Evolutionary conservation across 2,797 vertebrate species (phyloP), one percentile per base, ranked within the genome.

Genomic region (Gymnothorax javanicus): DNA sequence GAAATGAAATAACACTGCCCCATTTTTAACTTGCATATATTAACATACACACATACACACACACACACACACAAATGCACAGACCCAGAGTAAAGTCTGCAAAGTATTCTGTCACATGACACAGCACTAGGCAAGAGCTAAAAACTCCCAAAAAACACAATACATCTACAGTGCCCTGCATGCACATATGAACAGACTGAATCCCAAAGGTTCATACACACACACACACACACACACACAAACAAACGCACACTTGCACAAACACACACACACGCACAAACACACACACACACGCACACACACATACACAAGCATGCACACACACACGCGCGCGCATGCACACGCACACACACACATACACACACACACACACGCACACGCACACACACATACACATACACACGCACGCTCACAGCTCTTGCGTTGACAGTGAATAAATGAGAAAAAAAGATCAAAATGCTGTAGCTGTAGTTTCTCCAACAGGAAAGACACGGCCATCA

Each of bases 261-360:
- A 15, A 58, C 23, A 56, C 77, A 56, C 12, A 77, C 58, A 71
- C 23, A 84, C 27, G 85, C 62, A 83, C 75, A 82, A 60, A 84
- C 82, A 60, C 83, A 82, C 52, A 52, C 56, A 62, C 67, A 27
- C 17, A 84, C 12, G 3, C 79, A 25, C 87, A 83, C 87, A 87
- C 81, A 86, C 86, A 90, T 25, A 54, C 73, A 71, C 15, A 62
- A 56, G n/a, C n/a, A 82, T 69, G 59, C 85, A 75, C 73, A 79
- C 85, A 83, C 84, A 57, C 82, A 71, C 56, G 7, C 85, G 54
- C 12, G 2, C 59, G 17, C 59, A 60, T 9, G 17, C 59, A 17
- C 59, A 3, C 12, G 4, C 13, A 60, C 13, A 17, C 59, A 15
- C 59, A 60, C 13, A 17, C 59, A 62, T 9, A 62, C 59, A 13